phyloP scores from a whole-genome alignment of 2,888 invertebrate genomes.

The Xanthorhoe spadicearia region DNA sequence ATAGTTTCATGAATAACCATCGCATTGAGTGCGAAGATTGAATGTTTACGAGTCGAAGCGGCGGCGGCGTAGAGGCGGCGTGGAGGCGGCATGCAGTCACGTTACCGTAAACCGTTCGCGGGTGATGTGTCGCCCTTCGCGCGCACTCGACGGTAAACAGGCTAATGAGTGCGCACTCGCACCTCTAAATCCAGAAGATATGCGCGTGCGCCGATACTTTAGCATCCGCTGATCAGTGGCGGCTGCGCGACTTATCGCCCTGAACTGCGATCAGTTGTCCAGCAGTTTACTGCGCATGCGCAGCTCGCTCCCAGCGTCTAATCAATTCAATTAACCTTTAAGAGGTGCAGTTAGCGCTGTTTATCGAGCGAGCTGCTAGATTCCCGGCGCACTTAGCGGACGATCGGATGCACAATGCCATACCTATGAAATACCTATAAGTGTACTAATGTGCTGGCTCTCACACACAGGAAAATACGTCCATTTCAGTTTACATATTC shows the following conservation, averaged over 20 bases:
- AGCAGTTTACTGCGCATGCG: constrained; percentile 12
- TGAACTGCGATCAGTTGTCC: constrained; percentile 11
- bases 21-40: constrained; percentile 9
- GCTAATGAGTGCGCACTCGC: constrained; percentile 10
- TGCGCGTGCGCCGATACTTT: constrained; percentile 2
- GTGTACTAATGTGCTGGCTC: neutral
- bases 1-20: constrained; percentile 11
- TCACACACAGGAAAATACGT: neutral
- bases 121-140: constrained; percentile 6
- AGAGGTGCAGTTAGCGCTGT: constrained; percentile 24
- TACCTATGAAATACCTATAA: neutral
- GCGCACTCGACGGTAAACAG: constrained; percentile 14
- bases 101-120: constrained; percentile 3
- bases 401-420: neutral
- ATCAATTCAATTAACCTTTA: constrained; percentile 28
- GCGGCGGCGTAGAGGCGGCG: too few species aligned
- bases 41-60: neutral
- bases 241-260: constrained; percentile 19
- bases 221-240: constrained; percentile 16
- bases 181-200: constrained; percentile 11
- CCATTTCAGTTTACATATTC: neutral
- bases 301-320: constrained; percentile 17
- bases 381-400: constrained; percentile 13
- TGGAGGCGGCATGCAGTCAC: neutral
- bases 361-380: constrained; percentile 12